phyloP scores from a whole-genome alignment of 2,797 vertebrate genomes.

The Myotis vivesi region DNA sequence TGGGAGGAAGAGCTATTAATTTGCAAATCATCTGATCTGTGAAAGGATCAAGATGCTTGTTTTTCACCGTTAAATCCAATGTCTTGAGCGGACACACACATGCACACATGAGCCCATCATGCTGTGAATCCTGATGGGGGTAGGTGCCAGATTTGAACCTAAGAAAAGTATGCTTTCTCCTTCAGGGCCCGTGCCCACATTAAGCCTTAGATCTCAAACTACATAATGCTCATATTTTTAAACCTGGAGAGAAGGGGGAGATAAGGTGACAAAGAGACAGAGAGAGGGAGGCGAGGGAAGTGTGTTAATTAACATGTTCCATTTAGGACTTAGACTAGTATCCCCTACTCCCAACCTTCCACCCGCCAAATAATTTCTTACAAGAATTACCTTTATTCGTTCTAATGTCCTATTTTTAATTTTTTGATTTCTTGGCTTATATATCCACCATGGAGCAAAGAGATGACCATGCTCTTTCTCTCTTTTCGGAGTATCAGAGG shows the following conservation, averaged over 20 bases:
- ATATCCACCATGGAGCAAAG: constrained; percentile 80
- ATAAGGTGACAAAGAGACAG: constrained; percentile 44
- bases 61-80: constrained; percentile 42
- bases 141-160: constrained; percentile 21
- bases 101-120: background rate
- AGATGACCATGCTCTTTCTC: constrained; percentile 68
- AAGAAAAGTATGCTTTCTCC: background rate
- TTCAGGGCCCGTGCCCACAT: constrained; percentile 63
- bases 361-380: constrained; percentile 72
- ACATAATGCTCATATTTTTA: constrained; percentile 71
- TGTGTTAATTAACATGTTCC: constrained; percentile 2
- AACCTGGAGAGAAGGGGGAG: constrained; percentile 13
- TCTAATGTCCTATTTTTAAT: constrained; percentile 74
- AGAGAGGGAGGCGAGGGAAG: background rate
- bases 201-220: constrained; percentile 81
- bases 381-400: constrained; percentile 65
- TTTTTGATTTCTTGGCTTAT: constrained; percentile 78
- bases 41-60: constrained; percentile 64
- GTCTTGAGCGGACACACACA: constrained; percentile 60
- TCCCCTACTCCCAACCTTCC: background rate
- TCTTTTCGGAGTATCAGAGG: background rate
- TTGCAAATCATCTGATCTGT: constrained; percentile 74
- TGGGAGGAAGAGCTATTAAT: constrained; percentile 60
- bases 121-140: background rate
- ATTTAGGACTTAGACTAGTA: background rate